Conservation (phyloP, 2,113 vertebrate genomes). For the Phyllostomus discolor region DNA sequence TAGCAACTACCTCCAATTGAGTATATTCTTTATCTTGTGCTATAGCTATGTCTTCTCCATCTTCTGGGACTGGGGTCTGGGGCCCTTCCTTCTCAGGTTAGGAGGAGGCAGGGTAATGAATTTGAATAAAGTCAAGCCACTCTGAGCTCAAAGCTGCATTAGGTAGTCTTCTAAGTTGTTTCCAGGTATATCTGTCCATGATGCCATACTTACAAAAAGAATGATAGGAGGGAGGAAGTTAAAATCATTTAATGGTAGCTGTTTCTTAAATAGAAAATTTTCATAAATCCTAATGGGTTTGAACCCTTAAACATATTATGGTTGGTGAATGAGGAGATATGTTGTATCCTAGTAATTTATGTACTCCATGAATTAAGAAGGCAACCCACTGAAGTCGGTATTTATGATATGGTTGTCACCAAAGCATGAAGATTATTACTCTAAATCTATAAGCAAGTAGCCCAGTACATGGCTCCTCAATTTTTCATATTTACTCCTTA, state of each 20-base stretch:
- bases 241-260: neutral
- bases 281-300: neutral
- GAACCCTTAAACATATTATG: neutral
- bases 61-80: neutral
- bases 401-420: neutral
- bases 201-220: slow-evolving; percentile 7
- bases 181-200: neutral
- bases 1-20: neutral
- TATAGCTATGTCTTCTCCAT: neutral
- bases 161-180: neutral
- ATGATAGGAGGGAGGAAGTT: neutral
- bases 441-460: neutral
- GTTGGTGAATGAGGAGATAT: neutral
- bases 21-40: neutral
- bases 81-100: neutral
- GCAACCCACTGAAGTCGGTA: neutral
- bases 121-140: neutral
- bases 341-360: neutral
- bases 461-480: neutral
- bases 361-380: neutral
- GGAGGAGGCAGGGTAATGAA: neutral
- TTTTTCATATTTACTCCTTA: slow-evolving; percentile 45
- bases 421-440: slow-evolving; percentile 29
- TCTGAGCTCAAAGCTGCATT: neutral
- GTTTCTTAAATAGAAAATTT: slow-evolving; percentile 25